Conservation (phyloP, 2,888 invertebrate species). For the Chrysomela aeneicollis region DNA sequence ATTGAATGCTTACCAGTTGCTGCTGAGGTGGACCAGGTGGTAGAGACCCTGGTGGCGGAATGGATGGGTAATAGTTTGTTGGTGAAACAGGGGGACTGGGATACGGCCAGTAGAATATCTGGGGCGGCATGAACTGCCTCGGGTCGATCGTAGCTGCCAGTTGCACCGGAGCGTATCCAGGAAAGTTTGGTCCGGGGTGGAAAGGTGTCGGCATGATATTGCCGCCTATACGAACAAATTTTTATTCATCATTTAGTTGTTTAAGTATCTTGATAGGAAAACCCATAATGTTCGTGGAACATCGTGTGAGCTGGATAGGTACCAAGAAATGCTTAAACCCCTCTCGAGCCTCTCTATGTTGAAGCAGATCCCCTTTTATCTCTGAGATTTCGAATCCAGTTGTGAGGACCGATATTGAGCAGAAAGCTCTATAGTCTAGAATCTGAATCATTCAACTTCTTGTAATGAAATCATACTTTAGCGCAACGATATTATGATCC, state of each 20-base stretch:
- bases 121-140: constrained; percentile 60
- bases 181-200: constrained; percentile 55
- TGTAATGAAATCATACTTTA: no score
- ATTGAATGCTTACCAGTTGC: constrained; percentile 42
- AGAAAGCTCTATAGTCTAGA: no score
- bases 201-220: constrained; percentile 65
- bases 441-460: no score
- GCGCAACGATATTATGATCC: no score
- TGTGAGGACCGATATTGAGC: no score
- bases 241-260: neutral
- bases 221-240: constrained; percentile 62
- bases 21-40: constrained; percentile 58
- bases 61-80: constrained; percentile 81
- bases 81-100: constrained; percentile 95
- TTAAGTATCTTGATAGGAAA: neutral
- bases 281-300: no score
- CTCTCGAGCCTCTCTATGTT: no score
- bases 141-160: constrained; percentile 58
- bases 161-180: constrained; percentile 58
- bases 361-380: no score
- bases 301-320: no score
- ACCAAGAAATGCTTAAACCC: no score
- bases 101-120: constrained; percentile 91
- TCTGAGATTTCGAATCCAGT: no score
- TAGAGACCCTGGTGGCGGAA: constrained; percentile 57